A percentile compares a stretch with the other conserved stretches of the same genome.
Conservation (phyloP, 2,113 vertebrate species). For the Cyanoderma ruficeps region DNA sequence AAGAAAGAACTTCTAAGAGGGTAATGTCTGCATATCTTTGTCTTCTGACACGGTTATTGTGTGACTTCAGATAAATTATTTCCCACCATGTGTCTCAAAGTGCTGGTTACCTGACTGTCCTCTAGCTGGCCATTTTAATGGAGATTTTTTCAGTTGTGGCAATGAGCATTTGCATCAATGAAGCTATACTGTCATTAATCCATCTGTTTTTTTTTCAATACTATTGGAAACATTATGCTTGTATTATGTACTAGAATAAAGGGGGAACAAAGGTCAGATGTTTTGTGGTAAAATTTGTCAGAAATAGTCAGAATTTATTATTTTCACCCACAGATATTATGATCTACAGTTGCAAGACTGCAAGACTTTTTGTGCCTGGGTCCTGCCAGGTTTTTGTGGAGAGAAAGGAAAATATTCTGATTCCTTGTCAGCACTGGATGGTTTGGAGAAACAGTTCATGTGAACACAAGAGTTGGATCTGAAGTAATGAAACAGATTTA, state of each 20-base stretch:
- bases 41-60: neutral
- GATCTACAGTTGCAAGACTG: neutral
- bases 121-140: neutral
- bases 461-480: neutral
- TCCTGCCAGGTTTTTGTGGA: neutral
- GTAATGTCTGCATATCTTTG: neutral
- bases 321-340: neutral
- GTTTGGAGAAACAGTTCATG: neutral
- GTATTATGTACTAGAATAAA: neutral
- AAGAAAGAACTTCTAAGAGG: neutral
- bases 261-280: neutral
- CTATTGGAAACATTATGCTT: neutral
- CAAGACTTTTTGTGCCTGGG: neutral
- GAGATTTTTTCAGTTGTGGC: neutral
- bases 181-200: neutral
- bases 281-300: neutral
- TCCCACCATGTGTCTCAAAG: neutral
- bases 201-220: neutral
- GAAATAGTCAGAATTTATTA: neutral
- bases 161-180: neutral
- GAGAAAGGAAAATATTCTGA: neutral
- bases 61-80: neutral
- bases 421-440: neutral
- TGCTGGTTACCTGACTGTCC: neutral
- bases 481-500: neutral